A percentile compares a stretch with the other conserved stretches of the same genome.
phyloP scores from a whole-genome alignment of 2,797 vertebrate species.

The Chelidonichthys spinosus region DNA sequence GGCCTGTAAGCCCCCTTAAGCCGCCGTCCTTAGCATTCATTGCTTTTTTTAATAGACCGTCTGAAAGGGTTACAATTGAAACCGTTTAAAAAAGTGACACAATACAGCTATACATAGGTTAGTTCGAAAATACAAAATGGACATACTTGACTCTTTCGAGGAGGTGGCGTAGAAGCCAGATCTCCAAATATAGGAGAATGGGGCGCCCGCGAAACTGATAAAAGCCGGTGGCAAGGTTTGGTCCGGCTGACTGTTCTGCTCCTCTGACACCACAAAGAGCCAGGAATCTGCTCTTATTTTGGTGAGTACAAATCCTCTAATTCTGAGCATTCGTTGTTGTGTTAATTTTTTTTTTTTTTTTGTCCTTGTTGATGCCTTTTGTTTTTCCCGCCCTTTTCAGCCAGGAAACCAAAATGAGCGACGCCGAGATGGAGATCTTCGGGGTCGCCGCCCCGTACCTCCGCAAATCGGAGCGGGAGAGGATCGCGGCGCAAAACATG shows the following conservation, averaged over 20 bases:
- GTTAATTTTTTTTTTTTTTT: too few species aligned
- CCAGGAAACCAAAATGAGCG: slow-evolving; percentile 63
- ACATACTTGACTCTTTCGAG: slow-evolving; percentile 51
- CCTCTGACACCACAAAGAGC: slow-evolving; percentile 18
- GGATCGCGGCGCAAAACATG: slow-evolving; percentile 86
- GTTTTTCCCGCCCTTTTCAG: not conserved
- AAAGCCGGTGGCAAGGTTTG: slow-evolving; percentile 56
- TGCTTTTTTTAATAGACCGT: slow-evolving; percentile 76
- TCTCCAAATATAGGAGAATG: slow-evolving; percentile 70
- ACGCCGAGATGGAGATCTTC: slow-evolving; percentile 83
- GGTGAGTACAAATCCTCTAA: slow-evolving; percentile 13
- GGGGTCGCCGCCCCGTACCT: slow-evolving; percentile 86
- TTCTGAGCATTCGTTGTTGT: not conserved
- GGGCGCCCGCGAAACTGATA: slow-evolving; percentile 56
- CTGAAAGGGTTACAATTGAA: slow-evolving; percentile 64
- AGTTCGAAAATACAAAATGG: slow-evolving; percentile 59
- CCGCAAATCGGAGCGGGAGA: slow-evolving; percentile 86
- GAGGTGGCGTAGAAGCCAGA: slow-evolving; percentile 45
- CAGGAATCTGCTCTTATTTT: slow-evolving; percentile 2
- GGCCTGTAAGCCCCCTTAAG: slow-evolving; percentile 58
- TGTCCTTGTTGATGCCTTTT: not conserved
- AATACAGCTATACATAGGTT: slow-evolving; percentile 72
- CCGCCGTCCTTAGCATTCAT: slow-evolving; percentile 69
- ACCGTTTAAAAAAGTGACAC: slow-evolving; percentile 68
- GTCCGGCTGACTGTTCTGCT: slow-evolving; percentile 32